Evolutionary conservation across 2,113 vertebrate species (phyloP).

Genomic region (Catagonus wagneri): DNA sequence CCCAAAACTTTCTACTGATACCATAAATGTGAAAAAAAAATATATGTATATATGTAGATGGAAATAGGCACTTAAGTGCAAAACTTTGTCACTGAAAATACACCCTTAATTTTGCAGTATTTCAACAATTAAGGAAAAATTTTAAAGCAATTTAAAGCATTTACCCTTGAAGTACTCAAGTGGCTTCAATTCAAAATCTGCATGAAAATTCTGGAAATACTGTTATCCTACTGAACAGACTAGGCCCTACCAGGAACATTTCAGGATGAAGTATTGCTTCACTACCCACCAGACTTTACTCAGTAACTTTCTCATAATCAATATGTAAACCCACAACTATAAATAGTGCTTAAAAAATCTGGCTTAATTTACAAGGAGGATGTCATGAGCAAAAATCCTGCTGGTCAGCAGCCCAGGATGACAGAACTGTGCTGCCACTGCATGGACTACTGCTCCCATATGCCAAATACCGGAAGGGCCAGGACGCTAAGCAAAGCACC

Average conservation of each 20-base stretch:
- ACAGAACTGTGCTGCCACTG: not conserved
- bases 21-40: not conserved
- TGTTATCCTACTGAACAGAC: not conserved
- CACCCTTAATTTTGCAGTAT: not conserved
- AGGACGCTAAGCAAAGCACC: not conserved
- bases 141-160: not conserved
- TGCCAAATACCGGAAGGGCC: rapidly evolving
- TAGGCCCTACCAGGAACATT: not conserved
- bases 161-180: not conserved
- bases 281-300: not conserved
- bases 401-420: not conserved
- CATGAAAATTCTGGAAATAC: not conserved
- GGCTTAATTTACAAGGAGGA: not conserved
- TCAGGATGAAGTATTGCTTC: constrained; percentile 20
- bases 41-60: not conserved
- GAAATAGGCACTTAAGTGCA: not conserved
- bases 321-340: not conserved
- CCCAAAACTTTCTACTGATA: not conserved
- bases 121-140: constrained; percentile 4
- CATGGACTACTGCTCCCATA: not conserved
- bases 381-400: not conserved
- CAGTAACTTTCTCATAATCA: not conserved
- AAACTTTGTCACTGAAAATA: not conserved
- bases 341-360: not conserved
- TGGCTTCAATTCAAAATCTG: constrained; percentile 11